Evolutionary conservation across 2,797 vertebrate genomes (phyloP), one percentile per base, ranked within the genome.

Genomic region (Myiotriccus ornatus): DNA sequence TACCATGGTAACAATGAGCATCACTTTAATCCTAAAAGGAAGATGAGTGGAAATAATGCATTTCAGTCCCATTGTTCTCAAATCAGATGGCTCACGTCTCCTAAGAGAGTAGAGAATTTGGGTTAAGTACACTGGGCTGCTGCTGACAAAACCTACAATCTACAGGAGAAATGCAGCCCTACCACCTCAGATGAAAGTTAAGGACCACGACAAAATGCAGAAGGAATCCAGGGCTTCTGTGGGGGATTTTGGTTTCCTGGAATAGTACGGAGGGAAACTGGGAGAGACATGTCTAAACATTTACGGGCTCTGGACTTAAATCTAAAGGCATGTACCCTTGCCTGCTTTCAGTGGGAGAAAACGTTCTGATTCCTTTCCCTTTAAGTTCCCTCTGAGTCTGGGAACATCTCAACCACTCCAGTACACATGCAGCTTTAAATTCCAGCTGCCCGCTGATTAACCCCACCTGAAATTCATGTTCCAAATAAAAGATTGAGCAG

Each of bases 401-500:
- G n/a, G 34, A 69, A 23, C 24, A 76, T 15, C 64, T 52, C 27
- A 37, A 20, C 8, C 10, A 63, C 35, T 88, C 44, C 53, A 39
- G 23, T 23, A 37, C 15, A 30, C 43, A 19, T 3, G 7, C 57
- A 37, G 35, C 43, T 89, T 87, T 49, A 91, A 92, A 89, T 62
- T 83, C 87, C 55, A 87, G 16, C 34, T 69, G 81, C 35, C 41
- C 3, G 2, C 69, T 73, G 73, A 49, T 93, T 76, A 93, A 94
- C 84, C 47, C 74, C 73, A 73, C 80, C 84, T 64, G 57, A 95
- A 96, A 95, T 88, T 91, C 89, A 25, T 70, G 89, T 88, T 79
- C 41, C 65, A 63, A 73, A 88, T 71, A 27, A 85, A 95, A 93
- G 87, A 90, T 49, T 86, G 73, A 94, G 67, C 28, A 82, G 89